phyloP scores from a whole-genome alignment of 2,888 invertebrate species.

The Gymnocheta viridis region DNA sequence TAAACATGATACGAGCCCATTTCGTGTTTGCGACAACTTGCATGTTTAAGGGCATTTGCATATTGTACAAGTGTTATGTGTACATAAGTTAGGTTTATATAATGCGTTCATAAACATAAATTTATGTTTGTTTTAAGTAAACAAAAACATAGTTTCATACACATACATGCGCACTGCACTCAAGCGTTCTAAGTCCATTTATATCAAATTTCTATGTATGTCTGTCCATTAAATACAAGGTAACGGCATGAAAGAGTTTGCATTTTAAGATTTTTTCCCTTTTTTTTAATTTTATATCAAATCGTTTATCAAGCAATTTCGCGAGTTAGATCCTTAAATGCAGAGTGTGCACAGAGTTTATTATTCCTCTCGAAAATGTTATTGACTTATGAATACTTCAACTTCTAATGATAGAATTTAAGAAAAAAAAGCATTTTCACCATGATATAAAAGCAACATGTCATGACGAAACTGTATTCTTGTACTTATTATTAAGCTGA shows the following conservation, averaged over 20 bases:
- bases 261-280: conserved; percentile 12
- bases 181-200: conserved; percentile 32
- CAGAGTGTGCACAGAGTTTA: background rate
- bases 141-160: background rate
- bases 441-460: too few species aligned
- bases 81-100: conserved; percentile 37
- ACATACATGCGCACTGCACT: background rate
- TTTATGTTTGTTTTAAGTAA: background rate
- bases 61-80: conserved; percentile 50
- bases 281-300: conserved; percentile 19
- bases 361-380: background rate
- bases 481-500: too few species aligned
- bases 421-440: too few species aligned
- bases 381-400: too few species aligned
- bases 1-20: conserved; percentile 79
- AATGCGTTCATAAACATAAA: background rate
- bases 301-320: conserved; percentile 53
- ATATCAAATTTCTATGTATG: background rate
- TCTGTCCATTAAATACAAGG: conserved; percentile 2
- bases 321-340: background rate
- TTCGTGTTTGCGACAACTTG: conserved; percentile 78
- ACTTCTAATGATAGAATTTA: too few species aligned
- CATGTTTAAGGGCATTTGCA: conserved; percentile 66
- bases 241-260: conserved; percentile 22
- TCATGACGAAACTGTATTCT: too few species aligned